Percentiles rank a stretch among this genome's conserved stretches.
phyloP scores from a whole-genome alignment of 1,140 invertebrate genomes.

The Temnothorax nylanderi region DNA sequence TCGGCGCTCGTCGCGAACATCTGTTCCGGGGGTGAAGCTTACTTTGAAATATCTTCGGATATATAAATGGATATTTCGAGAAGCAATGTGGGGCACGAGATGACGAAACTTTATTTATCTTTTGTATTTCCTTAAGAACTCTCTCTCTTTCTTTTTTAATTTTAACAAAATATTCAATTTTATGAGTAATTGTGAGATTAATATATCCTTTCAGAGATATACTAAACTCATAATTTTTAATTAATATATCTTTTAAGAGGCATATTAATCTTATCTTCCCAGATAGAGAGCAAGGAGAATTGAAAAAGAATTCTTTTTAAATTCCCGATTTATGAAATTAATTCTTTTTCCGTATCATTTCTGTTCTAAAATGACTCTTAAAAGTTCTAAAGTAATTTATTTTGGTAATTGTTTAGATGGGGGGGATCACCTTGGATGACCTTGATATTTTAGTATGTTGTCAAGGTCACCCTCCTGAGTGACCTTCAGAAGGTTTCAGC shows the following conservation, averaged over 20 bases:
- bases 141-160: background rate
- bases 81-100: background rate
- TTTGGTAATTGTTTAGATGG: too few relatives aligned
- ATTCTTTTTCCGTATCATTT: too few relatives aligned
- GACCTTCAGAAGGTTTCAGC: too few relatives aligned
- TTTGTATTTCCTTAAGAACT: background rate
- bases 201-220: background rate
- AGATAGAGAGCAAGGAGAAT: too few relatives aligned
- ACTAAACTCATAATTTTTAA: background rate
- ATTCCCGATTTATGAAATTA: too few relatives aligned
- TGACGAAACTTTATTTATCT: background rate
- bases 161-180: slow-evolving; percentile 11
- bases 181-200: background rate
- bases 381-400: too few relatives aligned
- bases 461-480: too few relatives aligned
- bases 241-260: background rate
- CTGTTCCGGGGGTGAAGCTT: background rate
- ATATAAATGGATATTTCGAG: background rate
- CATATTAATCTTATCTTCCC: background rate
- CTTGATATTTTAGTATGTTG: too few relatives aligned
- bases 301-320: too few relatives aligned
- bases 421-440: too few relatives aligned
- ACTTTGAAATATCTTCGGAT: background rate
- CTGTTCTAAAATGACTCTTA: too few relatives aligned
- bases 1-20: background rate